These are phyloP conservation scores for Eueremaeus valkanovi DNA, from an alignment of 2,888 invertebrate species.

Conservation along the genomic window DNA sequence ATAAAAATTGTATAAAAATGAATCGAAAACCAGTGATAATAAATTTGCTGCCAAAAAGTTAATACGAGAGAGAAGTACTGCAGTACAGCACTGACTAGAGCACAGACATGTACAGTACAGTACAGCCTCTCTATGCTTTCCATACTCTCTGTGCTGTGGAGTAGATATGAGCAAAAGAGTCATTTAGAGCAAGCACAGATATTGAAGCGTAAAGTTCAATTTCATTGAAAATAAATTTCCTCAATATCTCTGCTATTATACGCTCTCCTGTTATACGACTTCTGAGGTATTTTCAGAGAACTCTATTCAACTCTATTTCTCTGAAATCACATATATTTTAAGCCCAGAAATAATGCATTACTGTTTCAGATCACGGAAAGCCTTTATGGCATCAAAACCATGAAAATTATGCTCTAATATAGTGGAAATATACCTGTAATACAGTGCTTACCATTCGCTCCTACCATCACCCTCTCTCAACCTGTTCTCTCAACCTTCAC, in stretches of 20 bases:
- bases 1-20: background rate
- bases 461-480: background rate
- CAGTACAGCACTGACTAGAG: too few species aligned
- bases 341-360: background rate
- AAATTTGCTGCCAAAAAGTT: slow-evolving; percentile 25
- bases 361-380: slow-evolving; percentile 11
- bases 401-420: slow-evolving; percentile 18
- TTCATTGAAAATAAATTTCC: slow-evolving; percentile 14
- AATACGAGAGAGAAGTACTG: background rate
- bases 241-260: background rate
- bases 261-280: background rate
- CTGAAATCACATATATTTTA: slow-evolving; percentile 4
- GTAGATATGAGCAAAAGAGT: background rate
- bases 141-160: background rate
- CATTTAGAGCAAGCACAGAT: slow-evolving; percentile 13
- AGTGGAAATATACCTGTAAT: background rate
- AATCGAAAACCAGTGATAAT: slow-evolving; percentile 16
- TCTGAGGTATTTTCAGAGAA: too few species aligned
- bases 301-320: background rate
- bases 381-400: background rate
- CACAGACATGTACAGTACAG: too few species aligned
- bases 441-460: background rate
- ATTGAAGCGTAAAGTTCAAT: background rate
- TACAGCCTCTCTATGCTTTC: too few species aligned
- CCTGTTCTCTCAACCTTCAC: background rate